A percentile compares a stretch with the other conserved stretches of the same genome.
Evolutionary conservation across 2,797 vertebrate genomes (phyloP).

Genomic region (Liasis olivaceus): DNA sequence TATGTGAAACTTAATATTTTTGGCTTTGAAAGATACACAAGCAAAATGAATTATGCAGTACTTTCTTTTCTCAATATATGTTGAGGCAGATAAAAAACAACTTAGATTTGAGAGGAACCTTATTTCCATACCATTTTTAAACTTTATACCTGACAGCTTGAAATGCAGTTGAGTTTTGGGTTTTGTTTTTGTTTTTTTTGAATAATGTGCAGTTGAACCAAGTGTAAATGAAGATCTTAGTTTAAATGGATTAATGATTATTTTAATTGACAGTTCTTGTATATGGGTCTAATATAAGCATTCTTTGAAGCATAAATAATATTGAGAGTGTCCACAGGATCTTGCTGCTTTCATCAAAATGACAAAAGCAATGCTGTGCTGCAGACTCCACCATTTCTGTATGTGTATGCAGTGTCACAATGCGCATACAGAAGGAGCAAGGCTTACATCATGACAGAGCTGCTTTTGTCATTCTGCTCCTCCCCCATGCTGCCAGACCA

Average conservation of each 20-base stretch:
- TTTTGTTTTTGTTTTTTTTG: constrained; percentile 8
- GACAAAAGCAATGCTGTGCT: neutral
- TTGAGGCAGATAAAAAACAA: neutral
- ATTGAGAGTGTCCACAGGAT: neutral
- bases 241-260: neutral
- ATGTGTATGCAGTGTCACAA: neutral
- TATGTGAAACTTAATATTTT: neutral
- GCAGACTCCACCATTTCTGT: neutral
- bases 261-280: neutral
- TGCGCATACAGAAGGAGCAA: neutral
- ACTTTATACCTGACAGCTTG: neutral
- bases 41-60: neutral
- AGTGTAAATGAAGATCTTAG: neutral
- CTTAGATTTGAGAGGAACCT: neutral
- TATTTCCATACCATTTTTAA: neutral
- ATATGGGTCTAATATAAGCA: neutral
- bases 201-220: neutral
- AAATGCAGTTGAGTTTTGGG: neutral
- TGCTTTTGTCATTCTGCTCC: neutral
- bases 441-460: neutral
- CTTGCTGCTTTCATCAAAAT: neutral
- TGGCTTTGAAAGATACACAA: neutral
- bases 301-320: neutral
- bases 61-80: neutral
- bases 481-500: neutral